Base-by-base conservation (phyloP, 2,797 vertebrate genomes). In the Lepidocolaptes lacrymiger region DNA sequence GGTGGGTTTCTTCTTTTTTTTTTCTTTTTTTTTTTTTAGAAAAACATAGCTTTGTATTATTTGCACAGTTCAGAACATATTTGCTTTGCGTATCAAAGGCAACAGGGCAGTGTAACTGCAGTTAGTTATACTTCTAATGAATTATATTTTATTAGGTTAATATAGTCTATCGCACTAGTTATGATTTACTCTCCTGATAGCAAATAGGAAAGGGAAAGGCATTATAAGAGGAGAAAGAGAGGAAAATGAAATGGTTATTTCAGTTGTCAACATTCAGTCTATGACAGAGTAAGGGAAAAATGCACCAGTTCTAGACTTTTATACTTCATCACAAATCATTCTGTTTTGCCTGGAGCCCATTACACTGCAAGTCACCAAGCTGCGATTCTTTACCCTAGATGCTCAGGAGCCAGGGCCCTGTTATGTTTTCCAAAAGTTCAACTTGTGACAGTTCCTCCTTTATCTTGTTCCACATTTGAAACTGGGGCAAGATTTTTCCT, bases 221-320 rank as follows among this genome's bases (percentile, higher is more conserved):
- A 61, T 6, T 4, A 2, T 12, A 54, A 61, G 27, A 68, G 2
- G 4, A 43, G 88, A 77, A 68, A 51, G 6, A 58, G 39, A 41
- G 13, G 16, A 69, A 79, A 87, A 56, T 1, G 0, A 10, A 61
- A 36, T 1, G 0, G 4, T 21, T 87, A 12, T 68, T 49, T 24
- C 26, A 37, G 24, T 9, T 7, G 2, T 63, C 48, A 84, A 48
- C n/a, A 16, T 30, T 55, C 34, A 36, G 15, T 15, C 20, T 51
- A 12, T 34, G 11, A n/a, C 28, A 85, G 10, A 9, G 4, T 13
- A 69, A 55, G 9, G 36, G 36, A 62, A 66, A 12, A 17, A 77
- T 26, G 16, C 22, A 62, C 3, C 12, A 52, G 17, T 59, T 74
- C 22, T 66, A 43, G 21, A 30, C 26, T 85, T 92, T 34, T 10